These are phyloP conservation scores for Mellilla xanthometata DNA, from an alignment of 2,888 invertebrate species.

Conservation along the genomic window DNA sequence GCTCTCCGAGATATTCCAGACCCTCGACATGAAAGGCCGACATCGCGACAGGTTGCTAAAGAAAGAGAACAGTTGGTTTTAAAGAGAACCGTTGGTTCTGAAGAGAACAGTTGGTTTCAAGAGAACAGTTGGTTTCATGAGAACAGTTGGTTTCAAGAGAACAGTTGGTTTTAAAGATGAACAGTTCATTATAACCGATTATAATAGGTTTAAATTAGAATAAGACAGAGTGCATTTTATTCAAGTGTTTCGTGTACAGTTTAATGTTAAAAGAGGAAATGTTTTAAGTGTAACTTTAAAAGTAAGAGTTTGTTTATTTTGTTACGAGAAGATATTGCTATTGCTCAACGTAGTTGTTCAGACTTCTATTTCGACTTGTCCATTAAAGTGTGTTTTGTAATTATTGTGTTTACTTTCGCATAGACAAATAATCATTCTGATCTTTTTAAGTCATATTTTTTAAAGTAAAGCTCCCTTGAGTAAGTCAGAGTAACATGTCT, in stretches of 20 bases:
- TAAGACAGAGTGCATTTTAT: constrained; percentile 46
- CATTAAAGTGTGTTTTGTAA: constrained; percentile 62
- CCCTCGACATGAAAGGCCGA: constrained; percentile 64
- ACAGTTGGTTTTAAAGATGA: constrained; percentile 60
- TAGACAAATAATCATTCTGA: too few relatives aligned
- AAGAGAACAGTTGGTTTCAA: constrained; percentile 78
- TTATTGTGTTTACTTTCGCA: constrained; percentile 21
- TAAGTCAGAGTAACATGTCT: too few relatives aligned
- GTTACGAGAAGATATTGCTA: constrained; percentile 52
- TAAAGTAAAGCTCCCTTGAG: too few relatives aligned
- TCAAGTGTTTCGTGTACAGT: constrained; percentile 36
- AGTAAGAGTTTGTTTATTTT: constrained; percentile 52
- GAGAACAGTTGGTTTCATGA: constrained; percentile 79
- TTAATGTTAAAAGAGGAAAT: constrained; percentile 34
- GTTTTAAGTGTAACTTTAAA: constrained; percentile 49
- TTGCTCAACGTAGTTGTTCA: constrained; percentile 70
- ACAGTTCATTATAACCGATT: constrained; percentile 22
- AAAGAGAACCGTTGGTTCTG: constrained; percentile 73
- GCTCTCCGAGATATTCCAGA: constrained; percentile 72
- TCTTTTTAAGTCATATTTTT: too few relatives aligned
- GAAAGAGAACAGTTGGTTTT: constrained; percentile 79
- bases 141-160: constrained; percentile 78
- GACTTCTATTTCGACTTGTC: constrained; percentile 44
- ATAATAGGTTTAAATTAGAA: constrained; percentile 7
- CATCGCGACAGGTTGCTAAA: constrained; percentile 63